Evolutionary conservation across 37 sponge, comb jelly and placozoan genomes (phyloP).

Genomic region (Beroe ovata): DNA sequence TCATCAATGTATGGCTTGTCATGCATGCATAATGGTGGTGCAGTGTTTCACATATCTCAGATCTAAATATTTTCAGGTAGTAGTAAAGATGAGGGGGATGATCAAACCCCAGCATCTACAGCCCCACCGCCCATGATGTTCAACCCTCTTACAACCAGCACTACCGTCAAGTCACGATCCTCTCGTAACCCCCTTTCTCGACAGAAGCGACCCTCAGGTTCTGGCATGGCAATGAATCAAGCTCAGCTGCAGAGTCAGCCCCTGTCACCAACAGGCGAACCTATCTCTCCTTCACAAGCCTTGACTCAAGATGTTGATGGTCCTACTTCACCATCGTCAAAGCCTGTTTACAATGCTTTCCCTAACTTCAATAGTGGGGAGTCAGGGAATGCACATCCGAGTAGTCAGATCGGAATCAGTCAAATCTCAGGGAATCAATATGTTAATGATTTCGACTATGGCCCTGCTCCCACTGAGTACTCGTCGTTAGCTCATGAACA

Average conservation of each 20-base stretch:
- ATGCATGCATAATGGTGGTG: too few species aligned
- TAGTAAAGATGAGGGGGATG: not conserved
- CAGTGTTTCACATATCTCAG: too few species aligned
- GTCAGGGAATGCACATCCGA: not conserved
- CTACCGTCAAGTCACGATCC: not conserved
- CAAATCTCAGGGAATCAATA: not conserved
- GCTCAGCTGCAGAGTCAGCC: slow-evolving; percentile 50
- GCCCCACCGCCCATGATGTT: slow-evolving; percentile 58
- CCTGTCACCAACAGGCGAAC: slow-evolving; percentile 1
- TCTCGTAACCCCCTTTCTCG: slow-evolving; percentile 55
- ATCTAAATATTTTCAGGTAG: slow-evolving; percentile 10
- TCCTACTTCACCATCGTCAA: slow-evolving; percentile 15
- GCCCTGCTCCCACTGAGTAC: not conserved
- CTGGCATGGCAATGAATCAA: slow-evolving; percentile 13
- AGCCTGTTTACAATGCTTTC: slow-evolving; percentile 26
- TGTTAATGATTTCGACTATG: slow-evolving; percentile 18
- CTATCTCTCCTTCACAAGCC: slow-evolving; percentile 7
- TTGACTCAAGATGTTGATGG: not conserved
- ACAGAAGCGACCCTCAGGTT: slow-evolving; percentile 31
- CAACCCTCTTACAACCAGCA: slow-evolving; percentile 13
- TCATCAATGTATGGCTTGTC: too few species aligned
- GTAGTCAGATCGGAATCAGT: not conserved
- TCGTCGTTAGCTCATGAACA: not conserved
- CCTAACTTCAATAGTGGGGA: slow-evolving; percentile 11
- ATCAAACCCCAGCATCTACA: not conserved